Evolutionary conservation across 2,888 invertebrate species (phyloP).

Genomic region (Colostygia pectinataria): DNA sequence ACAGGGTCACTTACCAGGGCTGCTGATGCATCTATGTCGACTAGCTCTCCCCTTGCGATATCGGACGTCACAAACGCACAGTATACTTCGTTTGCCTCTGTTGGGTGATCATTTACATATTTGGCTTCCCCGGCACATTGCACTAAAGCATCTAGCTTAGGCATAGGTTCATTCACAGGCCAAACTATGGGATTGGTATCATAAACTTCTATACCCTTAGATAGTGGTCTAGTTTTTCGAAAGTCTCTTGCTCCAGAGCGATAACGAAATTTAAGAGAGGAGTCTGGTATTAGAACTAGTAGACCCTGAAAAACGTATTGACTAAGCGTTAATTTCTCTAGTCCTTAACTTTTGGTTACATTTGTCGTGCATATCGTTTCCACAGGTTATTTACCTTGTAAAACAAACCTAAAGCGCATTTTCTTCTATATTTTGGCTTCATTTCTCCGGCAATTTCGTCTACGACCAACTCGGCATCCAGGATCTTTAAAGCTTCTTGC

Average conservation of each 20-base stretch:
- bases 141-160: slow-evolving; percentile 84
- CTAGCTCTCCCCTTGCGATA: slow-evolving; percentile 81
- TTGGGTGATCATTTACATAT: slow-evolving; percentile 62
- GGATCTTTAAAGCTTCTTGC: slow-evolving; percentile 75
- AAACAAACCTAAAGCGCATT: slow-evolving; percentile 83
- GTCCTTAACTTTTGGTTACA: too few species aligned
- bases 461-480: slow-evolving; percentile 78
- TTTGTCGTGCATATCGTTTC: too few species aligned
- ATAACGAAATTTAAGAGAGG: slow-evolving; percentile 65
- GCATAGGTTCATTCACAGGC: slow-evolving; percentile 86
- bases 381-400: slow-evolving; percentile 81
- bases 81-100: slow-evolving; percentile 84
- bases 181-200: slow-evolving; percentile 85
- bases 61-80: slow-evolving; percentile 85
- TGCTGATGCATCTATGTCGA: slow-evolving; percentile 82
- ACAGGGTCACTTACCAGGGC: slow-evolving; percentile 83
- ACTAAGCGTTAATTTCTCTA: too few species aligned
- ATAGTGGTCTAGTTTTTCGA: slow-evolving; percentile 81
- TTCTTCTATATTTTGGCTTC: slow-evolving; percentile 82
- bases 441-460: slow-evolving; percentile 79
- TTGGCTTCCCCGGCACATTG: slow-evolving; percentile 87
- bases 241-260: slow-evolving; percentile 75
- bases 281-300: slow-evolving; percentile 73
- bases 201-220: slow-evolving; percentile 84
- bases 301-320: slow-evolving; percentile 63